These are phyloP conservation scores for Scelioninae gen. 1 DNA, from an alignment of 2,888 invertebrate genomes.

Conservation along the genomic window DNA sequence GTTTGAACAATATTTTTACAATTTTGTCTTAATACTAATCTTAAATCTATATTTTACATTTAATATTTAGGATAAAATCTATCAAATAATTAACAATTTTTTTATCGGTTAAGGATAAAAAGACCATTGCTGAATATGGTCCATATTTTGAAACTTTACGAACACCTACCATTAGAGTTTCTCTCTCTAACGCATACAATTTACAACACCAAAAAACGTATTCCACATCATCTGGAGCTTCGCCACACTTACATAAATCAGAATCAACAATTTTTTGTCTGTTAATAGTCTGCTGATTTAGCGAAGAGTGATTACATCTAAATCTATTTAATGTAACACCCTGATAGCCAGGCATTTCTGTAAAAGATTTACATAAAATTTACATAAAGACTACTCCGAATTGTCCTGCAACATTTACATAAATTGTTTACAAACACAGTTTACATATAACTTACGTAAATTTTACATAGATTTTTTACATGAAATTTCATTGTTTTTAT, in stretches of 20 bases:
- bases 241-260: no score
- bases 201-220: constrained; percentile 26
- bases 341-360: no score
- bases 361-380: no score
- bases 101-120: background rate
- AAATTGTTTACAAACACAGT: no score
- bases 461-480: no score
- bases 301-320: constrained; percentile 16
- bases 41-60: no score
- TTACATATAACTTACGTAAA: no score
- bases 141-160: background rate
- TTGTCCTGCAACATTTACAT: no score
- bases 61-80: background rate
- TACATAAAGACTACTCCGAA: no score
- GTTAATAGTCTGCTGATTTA: constrained; percentile 22
- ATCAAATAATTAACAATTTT: background rate
- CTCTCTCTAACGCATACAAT: background rate
- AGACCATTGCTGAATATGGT: background rate
- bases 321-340: constrained; percentile 10
- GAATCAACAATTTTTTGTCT: constrained; percentile 6
- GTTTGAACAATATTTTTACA: no score
- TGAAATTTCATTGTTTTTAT: no score
- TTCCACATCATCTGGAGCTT: constrained; percentile 16
- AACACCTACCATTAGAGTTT: background rate
- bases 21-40: no score